phyloP scores from a whole-genome alignment of 2,888 invertebrate species.

The Xestia c-nigrum region DNA sequence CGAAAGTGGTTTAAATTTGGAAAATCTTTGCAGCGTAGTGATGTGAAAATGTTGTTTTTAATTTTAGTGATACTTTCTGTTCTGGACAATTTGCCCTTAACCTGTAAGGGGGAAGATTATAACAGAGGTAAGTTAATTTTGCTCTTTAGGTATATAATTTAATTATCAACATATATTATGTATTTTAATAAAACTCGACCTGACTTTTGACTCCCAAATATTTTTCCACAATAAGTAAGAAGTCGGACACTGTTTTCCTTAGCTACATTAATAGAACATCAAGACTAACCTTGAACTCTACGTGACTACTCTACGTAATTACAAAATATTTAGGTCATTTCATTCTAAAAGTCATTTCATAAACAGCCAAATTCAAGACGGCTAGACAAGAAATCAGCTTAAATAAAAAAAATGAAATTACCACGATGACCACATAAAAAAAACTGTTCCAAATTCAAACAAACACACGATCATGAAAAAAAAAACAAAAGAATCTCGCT shows the following conservation, averaged over 20 bases:
- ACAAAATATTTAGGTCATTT: not conserved
- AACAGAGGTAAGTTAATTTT: constrained; percentile 78
- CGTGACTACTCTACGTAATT: not conserved
- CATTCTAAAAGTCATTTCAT: not conserved
- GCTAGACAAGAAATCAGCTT: not conserved
- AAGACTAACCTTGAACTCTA: not conserved
- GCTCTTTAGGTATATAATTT: not conserved
- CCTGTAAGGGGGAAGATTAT: constrained; percentile 77
- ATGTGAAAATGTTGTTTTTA: constrained; percentile 83
- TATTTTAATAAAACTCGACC: too few species aligned
- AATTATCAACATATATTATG: not conserved
- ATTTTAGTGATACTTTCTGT: constrained; percentile 82
- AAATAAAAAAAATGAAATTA: constrained; percentile 3
- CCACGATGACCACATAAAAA: constrained; percentile 4
- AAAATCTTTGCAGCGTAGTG: constrained; percentile 79
- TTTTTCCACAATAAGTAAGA: not conserved
- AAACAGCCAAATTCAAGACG: constrained; percentile 4
- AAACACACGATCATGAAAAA: constrained; percentile 37
- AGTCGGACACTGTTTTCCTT: too few species aligned
- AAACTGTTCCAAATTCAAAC: constrained; percentile 45
- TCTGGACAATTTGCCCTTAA: constrained; percentile 80
- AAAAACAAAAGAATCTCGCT: constrained; percentile 15
- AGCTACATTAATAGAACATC: not conserved
- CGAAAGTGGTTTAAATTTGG: constrained; percentile 82
- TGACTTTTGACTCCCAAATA: not conserved